Percentiles rank a stretch among this genome's conserved stretches.
Evolutionary conservation across 2,888 invertebrate genomes (phyloP).

Genomic region (Apoda limacodes): DNA sequence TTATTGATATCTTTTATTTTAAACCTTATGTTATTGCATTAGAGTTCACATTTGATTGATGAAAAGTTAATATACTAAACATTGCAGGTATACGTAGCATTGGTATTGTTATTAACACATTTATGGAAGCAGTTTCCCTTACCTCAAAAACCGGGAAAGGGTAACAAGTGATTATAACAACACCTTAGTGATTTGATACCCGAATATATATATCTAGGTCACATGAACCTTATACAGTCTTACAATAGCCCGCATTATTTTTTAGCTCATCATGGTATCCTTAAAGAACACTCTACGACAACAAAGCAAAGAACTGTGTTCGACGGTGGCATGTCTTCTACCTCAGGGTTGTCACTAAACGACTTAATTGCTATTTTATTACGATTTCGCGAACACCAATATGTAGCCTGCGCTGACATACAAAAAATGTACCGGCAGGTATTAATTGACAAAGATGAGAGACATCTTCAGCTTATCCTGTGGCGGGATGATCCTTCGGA

Average conservation of each 20-base stretch:
- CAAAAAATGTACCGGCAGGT: constrained; percentile 13
- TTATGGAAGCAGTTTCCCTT: too few species aligned
- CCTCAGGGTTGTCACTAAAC: constrained; percentile 7
- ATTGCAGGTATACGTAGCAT: too few species aligned
- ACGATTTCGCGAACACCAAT: constrained; percentile 9
- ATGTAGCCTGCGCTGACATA: constrained; percentile 8
- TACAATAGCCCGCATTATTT: constrained; percentile 12
- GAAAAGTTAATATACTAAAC: too few species aligned
- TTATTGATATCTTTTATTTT: too few species aligned
- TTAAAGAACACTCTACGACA: constrained; percentile 20
- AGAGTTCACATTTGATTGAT: too few species aligned
- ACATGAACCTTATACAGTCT: constrained; percentile 4
- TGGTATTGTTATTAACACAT: too few species aligned
- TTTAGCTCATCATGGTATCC: constrained; percentile 25
- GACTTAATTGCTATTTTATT: constrained; percentile 7
- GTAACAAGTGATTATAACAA: too few species aligned
- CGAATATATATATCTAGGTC: constrained; percentile 5
- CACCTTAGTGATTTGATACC: constrained; percentile 4
- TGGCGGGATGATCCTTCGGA: constrained; percentile 16
- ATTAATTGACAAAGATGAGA: constrained; percentile 8
- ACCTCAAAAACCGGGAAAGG: too few species aligned
- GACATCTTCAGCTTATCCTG: constrained; percentile 15
- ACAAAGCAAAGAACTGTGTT: constrained; percentile 28
- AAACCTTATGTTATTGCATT: too few species aligned
- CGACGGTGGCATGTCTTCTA: constrained; percentile 21